phyloP scores from a whole-genome alignment of 2,888 invertebrate genomes.

The Tromatobia lineatoria region DNA sequence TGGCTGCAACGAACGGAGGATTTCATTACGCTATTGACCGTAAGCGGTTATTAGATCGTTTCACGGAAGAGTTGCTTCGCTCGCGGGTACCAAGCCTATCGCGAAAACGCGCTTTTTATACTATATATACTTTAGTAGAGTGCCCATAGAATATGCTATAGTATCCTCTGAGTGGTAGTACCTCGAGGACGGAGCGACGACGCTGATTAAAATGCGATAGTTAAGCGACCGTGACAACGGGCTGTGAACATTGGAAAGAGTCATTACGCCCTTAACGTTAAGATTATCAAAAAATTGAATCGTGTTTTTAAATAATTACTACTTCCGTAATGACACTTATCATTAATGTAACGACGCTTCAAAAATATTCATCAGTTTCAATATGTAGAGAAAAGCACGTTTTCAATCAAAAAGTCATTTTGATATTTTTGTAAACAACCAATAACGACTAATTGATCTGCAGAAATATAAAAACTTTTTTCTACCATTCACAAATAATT shows the following conservation, averaged over 20 bases:
- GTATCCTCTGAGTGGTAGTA: slow-evolving; percentile 16
- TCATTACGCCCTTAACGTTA: slow-evolving; percentile 34
- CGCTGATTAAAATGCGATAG: slow-evolving; percentile 66
- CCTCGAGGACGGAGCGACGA: slow-evolving; percentile 15
- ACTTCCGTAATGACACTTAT: no score
- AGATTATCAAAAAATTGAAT: slow-evolving; percentile 1
- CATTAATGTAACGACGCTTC: neutral
- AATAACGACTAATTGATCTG: no score
- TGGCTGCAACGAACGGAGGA: slow-evolving; percentile 51
- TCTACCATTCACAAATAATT: no score
- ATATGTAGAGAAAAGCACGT: no score
- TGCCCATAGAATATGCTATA: slow-evolving; percentile 15
- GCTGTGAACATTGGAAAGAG: slow-evolving; percentile 23
- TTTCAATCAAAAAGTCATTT: no score
- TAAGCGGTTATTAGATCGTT: slow-evolving; percentile 68
- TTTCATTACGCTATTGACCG: slow-evolving; percentile 69
- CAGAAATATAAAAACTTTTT: no score
- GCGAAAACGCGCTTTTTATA: slow-evolving; percentile 14
- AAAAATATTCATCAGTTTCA: no score
- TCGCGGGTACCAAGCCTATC: slow-evolving; percentile 33
- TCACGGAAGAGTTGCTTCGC: slow-evolving; percentile 66
- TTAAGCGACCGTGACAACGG: slow-evolving; percentile 52
- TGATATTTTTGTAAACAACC: no score
- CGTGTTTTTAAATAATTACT: no score
- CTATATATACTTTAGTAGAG: slow-evolving; percentile 8